These are phyloP conservation scores for Cryptophagus acutangulus DNA, from an alignment of 2,888 invertebrate species.

Conservation along the genomic window DNA sequence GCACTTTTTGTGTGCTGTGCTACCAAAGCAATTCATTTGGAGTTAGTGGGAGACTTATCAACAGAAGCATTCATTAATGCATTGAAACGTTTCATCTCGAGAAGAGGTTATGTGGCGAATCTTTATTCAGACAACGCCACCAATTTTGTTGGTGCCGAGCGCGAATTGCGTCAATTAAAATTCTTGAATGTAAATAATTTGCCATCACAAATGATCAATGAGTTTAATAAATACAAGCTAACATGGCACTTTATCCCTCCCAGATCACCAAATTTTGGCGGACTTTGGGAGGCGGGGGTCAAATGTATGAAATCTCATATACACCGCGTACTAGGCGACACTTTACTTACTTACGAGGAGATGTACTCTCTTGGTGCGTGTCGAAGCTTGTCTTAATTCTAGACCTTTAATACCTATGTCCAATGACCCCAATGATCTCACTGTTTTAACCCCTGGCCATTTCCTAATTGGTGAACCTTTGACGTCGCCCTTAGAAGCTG, in stretches of 20 bases:
- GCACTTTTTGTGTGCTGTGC: conserved; percentile 16
- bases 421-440: too few species aligned
- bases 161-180: conserved; percentile 8
- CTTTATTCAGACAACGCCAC: conserved; percentile 28
- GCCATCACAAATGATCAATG: background rate
- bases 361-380: conserved; percentile 25
- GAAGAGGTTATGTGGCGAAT: conserved; percentile 21
- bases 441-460: too few species aligned
- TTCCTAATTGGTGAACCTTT: too few species aligned
- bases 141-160: conserved; percentile 20
- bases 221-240: conserved; percentile 3
- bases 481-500: too few species aligned
- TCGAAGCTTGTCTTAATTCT: too few species aligned
- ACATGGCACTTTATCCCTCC: conserved; percentile 26
- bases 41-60: conserved; percentile 23
- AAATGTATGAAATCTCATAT: conserved; percentile 30
- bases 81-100: conserved; percentile 25
- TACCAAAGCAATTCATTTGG: conserved; percentile 30
- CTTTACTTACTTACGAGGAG: conserved; percentile 28
- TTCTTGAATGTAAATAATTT: background rate
- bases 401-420: too few species aligned
- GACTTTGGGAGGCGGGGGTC: conserved; percentile 13
- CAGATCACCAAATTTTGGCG: conserved; percentile 28
- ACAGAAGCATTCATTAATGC: conserved; percentile 25
- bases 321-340: conserved; percentile 21